Conservation (phyloP, 1,140 invertebrate genomes). For the Conus ventricosus region DNA sequence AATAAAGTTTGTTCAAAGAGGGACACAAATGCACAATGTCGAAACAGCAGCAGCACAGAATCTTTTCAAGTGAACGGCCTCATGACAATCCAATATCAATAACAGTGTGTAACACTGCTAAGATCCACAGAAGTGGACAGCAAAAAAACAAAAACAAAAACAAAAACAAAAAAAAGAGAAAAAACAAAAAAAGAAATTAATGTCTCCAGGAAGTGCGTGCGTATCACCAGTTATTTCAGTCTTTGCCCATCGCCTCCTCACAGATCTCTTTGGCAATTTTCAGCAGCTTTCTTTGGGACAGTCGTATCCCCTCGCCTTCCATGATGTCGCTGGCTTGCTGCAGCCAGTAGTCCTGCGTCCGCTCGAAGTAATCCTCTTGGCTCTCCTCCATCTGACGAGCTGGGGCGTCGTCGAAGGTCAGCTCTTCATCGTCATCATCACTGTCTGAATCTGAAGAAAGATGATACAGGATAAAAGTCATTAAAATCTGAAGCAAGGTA, state of each 20-base stretch:
- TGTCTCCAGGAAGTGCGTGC: no score
- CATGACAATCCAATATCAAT: constrained; percentile 38
- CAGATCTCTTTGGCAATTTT: constrained; percentile 61
- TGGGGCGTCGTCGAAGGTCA: constrained; percentile 63
- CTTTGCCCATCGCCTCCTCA: constrained; percentile 45
- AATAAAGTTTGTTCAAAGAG: no score
- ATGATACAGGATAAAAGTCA: no score
- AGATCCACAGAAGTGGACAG: background rate
- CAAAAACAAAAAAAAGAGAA: no score
- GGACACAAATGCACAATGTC: no score
- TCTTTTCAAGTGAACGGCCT: constrained; percentile 16
- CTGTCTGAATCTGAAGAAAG: constrained; percentile 15
- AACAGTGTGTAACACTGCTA: background rate
- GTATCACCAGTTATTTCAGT: background rate
- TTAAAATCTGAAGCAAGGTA: background rate
- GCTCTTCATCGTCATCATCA: constrained; percentile 54
- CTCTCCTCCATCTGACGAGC: constrained; percentile 43
- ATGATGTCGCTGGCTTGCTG: constrained; percentile 54
- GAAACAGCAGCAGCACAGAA: no score
- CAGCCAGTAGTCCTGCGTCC: constrained; percentile 61
- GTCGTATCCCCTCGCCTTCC: constrained; percentile 48
- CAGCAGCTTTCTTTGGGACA: constrained; percentile 50
- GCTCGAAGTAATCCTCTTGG: constrained; percentile 50
- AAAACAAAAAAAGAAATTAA: no score
- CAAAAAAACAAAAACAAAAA: no score